Base-by-base conservation (phyloP, 2,888 invertebrate species). In the Stenoptilia bipunctidactyla region DNA sequence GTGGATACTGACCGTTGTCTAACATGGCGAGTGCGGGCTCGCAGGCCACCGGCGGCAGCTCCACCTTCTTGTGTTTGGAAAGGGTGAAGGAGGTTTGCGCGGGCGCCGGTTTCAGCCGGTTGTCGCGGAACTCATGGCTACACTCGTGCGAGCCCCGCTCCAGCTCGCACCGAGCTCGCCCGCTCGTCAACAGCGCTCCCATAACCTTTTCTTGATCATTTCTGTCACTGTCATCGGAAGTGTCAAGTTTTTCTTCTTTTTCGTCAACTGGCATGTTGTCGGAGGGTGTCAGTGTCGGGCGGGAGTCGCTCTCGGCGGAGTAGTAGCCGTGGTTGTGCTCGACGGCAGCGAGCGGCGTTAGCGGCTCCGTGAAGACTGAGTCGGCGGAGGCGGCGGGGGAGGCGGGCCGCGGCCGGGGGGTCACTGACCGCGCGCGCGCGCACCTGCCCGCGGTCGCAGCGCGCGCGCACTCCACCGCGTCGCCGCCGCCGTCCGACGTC, bases 311-410 rank as follows among this genome's bases (percentile, higher is more conserved):
- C 62, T 88, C 88, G 48, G 87, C 88, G 49, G 87, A 87, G 66
- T 85, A 85, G 64, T 87, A 87, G 62, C 87, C 87, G 74, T 86
- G 86, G 80, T 88, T 88, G 60, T 86, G 83, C 68, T 89, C 88
- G 52, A 87, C 85, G 58, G 35, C 37, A 48, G 86, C 88, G 55
- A 85, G 84, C 61, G 87, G 87, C 65, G 87, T 85, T 52, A 87
- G 79, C 52, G 91, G 89, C 69, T 92, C 92, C 52, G 91, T 91
- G 79, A 92, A 92, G 67, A 91, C 88, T 61, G 92, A 91, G 68
- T 90, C 90, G 48, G 86, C 89, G 53, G 90, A 90, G 48, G 56
- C 55, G 56, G 51, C 59, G 47, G 49, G 47, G 51, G 58, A 56
- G 55, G 63, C 54, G n/a, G n/a, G n/a, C 51, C 56, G 62, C 57